These are phyloP conservation scores for Pygoscelis adeliae DNA, from an alignment of 2,113 vertebrate species.

Conservation along the genomic window DNA sequence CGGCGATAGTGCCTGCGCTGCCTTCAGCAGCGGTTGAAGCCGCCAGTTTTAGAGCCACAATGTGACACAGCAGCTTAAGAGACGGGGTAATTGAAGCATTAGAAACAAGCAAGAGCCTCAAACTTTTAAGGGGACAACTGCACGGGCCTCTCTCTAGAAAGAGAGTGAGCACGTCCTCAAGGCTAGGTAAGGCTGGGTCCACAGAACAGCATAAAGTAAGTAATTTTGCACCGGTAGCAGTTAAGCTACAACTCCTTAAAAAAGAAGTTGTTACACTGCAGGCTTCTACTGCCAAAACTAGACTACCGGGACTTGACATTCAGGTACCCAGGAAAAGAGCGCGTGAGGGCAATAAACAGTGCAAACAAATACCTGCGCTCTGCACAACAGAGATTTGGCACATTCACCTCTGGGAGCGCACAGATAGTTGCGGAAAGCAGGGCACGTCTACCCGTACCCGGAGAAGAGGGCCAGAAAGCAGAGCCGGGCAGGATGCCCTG, in stretches of 20 bases:
- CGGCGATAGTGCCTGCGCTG: fast-evolving
- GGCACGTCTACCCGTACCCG: fast-evolving
- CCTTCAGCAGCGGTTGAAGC: background rate
- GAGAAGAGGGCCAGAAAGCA: fast-evolving
- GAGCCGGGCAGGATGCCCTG: background rate
- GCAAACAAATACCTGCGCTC: fast-evolving
- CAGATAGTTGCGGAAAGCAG: fast-evolving
- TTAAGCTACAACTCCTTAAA: background rate
- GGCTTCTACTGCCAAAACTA: fast-evolving
- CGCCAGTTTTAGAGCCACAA: background rate
- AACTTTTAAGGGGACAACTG: background rate
- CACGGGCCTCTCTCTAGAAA: background rate
- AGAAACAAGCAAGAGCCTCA: background rate
- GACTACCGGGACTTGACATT: fast-evolving
- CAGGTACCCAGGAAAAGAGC: fast-evolving
- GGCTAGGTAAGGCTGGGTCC: background rate
- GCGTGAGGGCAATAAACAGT: fast-evolving
- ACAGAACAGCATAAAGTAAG: background rate
- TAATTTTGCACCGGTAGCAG: background rate
- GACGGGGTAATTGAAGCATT: background rate
- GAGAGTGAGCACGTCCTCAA: fast-evolving
- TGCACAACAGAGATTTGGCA: fast-evolving
- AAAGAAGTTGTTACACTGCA: fast-evolving
- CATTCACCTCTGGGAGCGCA: fast-evolving
- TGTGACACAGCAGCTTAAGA: background rate